These are phyloP conservation scores for Parnassius orleans DNA, from an alignment of 2,888 invertebrate species.

Conservation along the genomic window DNA sequence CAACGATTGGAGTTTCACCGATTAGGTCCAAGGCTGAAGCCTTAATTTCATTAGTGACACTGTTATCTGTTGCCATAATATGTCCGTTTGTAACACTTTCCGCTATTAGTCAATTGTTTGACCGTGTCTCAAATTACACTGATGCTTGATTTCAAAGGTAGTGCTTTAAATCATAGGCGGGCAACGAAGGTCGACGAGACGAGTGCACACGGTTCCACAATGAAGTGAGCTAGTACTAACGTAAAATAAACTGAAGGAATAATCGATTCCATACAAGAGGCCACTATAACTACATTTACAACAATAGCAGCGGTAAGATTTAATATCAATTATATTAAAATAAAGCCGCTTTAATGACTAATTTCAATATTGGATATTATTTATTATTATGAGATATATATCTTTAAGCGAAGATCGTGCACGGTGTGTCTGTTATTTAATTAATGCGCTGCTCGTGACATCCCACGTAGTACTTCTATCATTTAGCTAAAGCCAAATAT, in stretches of 20 bases:
- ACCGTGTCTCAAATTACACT: slow-evolving; percentile 16
- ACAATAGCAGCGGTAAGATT: slow-evolving; percentile 13
- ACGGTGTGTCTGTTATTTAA: slow-evolving; percentile 4
- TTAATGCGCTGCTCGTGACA: slow-evolving; percentile 10
- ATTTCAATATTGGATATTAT: slow-evolving; percentile 12
- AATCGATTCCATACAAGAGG: slow-evolving; percentile 3
- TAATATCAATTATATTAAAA: neutral
- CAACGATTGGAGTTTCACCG: slow-evolving; percentile 70
- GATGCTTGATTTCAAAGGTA: slow-evolving; percentile 3
- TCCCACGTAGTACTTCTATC: slow-evolving; percentile 21
- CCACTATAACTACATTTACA: slow-evolving; percentile 7
- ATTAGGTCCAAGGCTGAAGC: slow-evolving; percentile 69
- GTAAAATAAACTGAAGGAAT: slow-evolving; percentile 11
- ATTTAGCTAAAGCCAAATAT: slow-evolving; percentile 37
- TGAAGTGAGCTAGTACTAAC: slow-evolving; percentile 2
- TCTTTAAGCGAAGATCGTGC: no score
- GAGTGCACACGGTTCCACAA: slow-evolving; percentile 16
- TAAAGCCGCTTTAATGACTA: neutral
- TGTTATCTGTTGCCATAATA: slow-evolving; percentile 26
- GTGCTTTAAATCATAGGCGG: slow-evolving; percentile 18
- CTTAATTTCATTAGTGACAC: slow-evolving; percentile 57
- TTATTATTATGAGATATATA: neutral
- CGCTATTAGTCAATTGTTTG: slow-evolving; percentile 5
- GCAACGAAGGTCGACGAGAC: slow-evolving; percentile 20
- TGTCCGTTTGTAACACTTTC: neutral